Evolutionary conservation across 2,797 vertebrate species (phyloP).

Genomic region (Acanthis flammea): DNA sequence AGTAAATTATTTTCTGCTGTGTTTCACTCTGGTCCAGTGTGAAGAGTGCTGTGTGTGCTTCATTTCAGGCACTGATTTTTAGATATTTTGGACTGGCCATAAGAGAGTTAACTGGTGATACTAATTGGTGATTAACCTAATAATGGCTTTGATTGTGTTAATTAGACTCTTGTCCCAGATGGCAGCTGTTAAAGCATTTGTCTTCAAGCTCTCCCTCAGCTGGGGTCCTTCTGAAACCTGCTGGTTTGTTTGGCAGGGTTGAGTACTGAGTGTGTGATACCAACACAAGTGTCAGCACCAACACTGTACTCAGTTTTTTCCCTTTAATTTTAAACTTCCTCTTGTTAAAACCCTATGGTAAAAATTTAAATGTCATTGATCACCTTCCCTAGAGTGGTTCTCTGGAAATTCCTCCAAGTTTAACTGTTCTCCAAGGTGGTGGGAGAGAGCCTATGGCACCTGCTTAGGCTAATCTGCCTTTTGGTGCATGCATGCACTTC

Average conservation of each 20-base stretch:
- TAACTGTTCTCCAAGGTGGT: not conserved
- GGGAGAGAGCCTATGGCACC: not conserved
- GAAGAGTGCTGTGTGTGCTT: not conserved
- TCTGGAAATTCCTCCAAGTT: not conserved
- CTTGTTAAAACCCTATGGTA: not conserved
- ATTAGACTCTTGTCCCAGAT: slow-evolving; percentile 57
- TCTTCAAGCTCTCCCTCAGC: not conserved
- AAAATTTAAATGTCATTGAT: not conserved
- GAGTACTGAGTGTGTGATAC: not conserved
- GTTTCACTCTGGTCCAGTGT: not conserved
- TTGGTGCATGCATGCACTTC: not conserved
- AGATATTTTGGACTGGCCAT: slow-evolving; percentile 4
- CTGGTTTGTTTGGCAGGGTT: not conserved
- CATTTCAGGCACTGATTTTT: not conserved
- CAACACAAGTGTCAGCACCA: not conserved
- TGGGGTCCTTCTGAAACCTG: slow-evolving; percentile 13
- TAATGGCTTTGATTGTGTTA: slow-evolving; percentile 60
- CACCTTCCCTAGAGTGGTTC: not conserved
- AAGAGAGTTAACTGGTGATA: slow-evolving; percentile 61
- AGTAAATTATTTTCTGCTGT: not conserved
- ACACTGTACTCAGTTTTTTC: not conserved
- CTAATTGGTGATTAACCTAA: slow-evolving; percentile 48
- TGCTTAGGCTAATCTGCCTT: not conserved
- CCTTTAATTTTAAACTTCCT: not conserved
- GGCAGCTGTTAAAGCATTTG: slow-evolving; percentile 36